These are phyloP conservation scores for Muscicapa adusta DNA, from an alignment of 2,113 vertebrate species.

Conservation along the genomic window DNA sequence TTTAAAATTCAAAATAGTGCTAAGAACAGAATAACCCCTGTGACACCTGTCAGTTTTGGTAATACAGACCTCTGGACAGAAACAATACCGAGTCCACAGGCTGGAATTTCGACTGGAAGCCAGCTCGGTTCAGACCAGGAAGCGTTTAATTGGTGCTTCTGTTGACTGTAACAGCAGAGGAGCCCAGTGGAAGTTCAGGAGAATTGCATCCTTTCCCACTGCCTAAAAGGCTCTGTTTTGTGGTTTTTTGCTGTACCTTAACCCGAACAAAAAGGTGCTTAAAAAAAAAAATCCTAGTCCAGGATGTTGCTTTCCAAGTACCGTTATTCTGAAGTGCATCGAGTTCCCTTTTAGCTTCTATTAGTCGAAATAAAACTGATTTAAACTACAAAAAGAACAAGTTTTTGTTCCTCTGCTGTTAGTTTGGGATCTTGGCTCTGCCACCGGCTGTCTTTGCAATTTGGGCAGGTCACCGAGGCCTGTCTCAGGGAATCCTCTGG, in stretches of 20 bases:
- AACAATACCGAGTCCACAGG: constrained; percentile 10
- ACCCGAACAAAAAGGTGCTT: background rate
- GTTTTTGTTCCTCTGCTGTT: background rate
- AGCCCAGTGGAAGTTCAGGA: constrained; percentile 34
- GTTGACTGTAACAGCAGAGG: constrained; percentile 54
- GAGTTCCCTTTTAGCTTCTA: background rate
- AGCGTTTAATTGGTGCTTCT: background rate
- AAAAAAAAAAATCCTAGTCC: background rate
- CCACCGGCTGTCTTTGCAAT: background rate
- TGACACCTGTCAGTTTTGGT: constrained; percentile 43
- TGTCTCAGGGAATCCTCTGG: background rate
- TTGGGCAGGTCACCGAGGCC: background rate
- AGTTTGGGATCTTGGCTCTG: background rate
- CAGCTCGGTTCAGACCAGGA: constrained; percentile 16
- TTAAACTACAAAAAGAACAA: background rate
- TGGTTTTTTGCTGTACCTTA: background rate
- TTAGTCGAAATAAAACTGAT: background rate
- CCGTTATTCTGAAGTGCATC: background rate
- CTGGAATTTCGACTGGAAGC: background rate
- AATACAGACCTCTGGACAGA: constrained; percentile 30
- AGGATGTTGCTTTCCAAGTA: background rate
- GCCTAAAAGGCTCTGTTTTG: background rate
- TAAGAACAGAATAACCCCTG: background rate
- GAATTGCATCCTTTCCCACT: constrained; percentile 2
- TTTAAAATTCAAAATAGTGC: background rate